Conservation (phyloP, 2,113 vertebrate species). For the Campylomormyrus numenius region DNA sequence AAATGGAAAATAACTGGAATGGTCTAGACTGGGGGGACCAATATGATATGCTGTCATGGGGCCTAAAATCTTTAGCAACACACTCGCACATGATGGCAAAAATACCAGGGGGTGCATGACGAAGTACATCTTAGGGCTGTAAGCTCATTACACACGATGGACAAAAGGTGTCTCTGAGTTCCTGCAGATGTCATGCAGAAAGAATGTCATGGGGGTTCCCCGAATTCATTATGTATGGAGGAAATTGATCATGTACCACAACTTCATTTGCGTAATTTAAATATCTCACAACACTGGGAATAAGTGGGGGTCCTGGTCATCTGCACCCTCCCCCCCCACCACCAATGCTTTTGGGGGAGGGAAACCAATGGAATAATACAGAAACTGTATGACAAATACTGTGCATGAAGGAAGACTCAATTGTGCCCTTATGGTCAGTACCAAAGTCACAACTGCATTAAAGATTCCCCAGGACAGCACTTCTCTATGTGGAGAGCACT, state of each 20-base stretch:
- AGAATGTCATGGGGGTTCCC: background rate
- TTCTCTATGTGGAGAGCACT: background rate
- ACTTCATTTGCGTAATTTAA: background rate
- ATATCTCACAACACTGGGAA: background rate
- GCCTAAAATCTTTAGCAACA: too few relatives aligned
- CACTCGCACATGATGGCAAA: background rate
- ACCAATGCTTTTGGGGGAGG: background rate
- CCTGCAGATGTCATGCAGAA: background rate
- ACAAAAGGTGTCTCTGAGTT: background rate
- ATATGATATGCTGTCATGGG: too few relatives aligned
- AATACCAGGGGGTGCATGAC: background rate
- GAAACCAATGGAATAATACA: background rate
- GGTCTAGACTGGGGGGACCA: too few relatives aligned
- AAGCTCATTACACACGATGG: background rate
- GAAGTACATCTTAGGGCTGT: background rate
- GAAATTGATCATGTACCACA: background rate
- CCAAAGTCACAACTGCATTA: background rate
- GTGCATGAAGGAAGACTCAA: background rate
- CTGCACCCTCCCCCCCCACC: background rate
- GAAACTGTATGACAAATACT: background rate
- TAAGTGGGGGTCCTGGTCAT: background rate
- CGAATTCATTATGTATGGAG: background rate
- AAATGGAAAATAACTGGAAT: too few relatives aligned
- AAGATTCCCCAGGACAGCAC: background rate
- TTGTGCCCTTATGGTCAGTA: background rate